A percentile compares a stretch with the other conserved stretches of the same genome.
Conservation (phyloP, 2,797 vertebrate species). For the Naso thynnoides region DNA sequence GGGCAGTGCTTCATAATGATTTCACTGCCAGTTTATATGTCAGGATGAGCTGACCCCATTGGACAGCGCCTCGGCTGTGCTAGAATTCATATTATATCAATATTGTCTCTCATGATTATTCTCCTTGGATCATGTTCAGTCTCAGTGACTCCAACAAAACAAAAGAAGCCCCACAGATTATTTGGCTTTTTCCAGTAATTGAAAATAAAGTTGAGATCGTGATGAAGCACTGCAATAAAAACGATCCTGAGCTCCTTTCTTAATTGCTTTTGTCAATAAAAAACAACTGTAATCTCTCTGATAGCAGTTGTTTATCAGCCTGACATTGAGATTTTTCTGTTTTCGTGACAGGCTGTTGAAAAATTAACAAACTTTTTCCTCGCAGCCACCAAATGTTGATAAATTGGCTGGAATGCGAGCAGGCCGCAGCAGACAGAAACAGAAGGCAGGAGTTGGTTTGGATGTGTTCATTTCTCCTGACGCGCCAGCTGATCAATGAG, state of each 20-base stretch:
- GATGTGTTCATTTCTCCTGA: conserved; percentile 42
- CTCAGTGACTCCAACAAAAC: conserved; percentile 40
- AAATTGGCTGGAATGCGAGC: conserved; percentile 35
- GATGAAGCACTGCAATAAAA: conserved; percentile 34
- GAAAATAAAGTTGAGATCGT: conserved; percentile 35
- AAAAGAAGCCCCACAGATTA: conserved; percentile 29
- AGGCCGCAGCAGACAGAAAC: conserved; percentile 28
- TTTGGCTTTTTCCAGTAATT: conserved; percentile 42
- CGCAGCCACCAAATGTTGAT: conserved; percentile 33
- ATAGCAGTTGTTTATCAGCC: conserved; percentile 51
- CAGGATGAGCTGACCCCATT: conserved; percentile 53
- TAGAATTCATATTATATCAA: conserved; percentile 43
- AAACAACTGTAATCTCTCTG: conserved; percentile 25
- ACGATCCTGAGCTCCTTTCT: conserved; percentile 1
- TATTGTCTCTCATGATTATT: conserved; percentile 59
- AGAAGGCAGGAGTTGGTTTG: conserved; percentile 41
- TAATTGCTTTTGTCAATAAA: conserved; percentile 28
- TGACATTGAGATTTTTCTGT: conserved; percentile 2
- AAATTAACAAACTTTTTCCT: conserved; percentile 26
- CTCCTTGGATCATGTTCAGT: conserved; percentile 33
- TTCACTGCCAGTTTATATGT: conserved; percentile 57
- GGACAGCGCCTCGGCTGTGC: conserved; percentile 36
- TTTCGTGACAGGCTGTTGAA: conserved; percentile 8
- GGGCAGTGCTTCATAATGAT: conserved; percentile 65
- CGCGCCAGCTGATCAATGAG: conserved; percentile 65